Percentiles rank a stretch among this genome's conserved stretches.
phyloP scores from a whole-genome alignment of 2,113 vertebrate species.

The Euleptes europaea region DNA sequence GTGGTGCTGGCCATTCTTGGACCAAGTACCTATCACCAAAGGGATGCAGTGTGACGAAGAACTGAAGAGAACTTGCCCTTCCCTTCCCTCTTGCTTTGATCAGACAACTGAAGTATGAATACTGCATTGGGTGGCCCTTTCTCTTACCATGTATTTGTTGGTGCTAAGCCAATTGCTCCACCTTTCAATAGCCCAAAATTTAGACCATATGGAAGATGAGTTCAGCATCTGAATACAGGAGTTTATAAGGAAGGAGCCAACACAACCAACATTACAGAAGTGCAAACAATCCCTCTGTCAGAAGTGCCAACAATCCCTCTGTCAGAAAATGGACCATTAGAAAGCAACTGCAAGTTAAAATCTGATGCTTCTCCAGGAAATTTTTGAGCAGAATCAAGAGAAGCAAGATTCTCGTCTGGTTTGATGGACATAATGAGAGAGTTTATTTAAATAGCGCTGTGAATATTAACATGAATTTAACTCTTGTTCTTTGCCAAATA shows the following conservation, averaged over 20 bases:
- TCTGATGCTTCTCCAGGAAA: constrained; percentile 33
- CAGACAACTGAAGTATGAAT: background rate
- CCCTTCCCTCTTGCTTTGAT: background rate
- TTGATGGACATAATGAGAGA: constrained; percentile 14
- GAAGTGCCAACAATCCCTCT: background rate
- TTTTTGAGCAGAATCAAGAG: constrained; percentile 35
- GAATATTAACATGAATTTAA: constrained; percentile 61
- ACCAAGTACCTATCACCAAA: too few species aligned
- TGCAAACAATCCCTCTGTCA: background rate
- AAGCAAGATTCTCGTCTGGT: background rate
- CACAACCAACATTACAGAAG: background rate
- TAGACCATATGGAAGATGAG: constrained; percentile 26
- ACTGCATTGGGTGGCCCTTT: background rate
- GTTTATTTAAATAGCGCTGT: constrained; percentile 69
- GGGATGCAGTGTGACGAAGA: too few species aligned
- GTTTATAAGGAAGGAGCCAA: background rate
- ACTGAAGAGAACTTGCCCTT: too few species aligned
- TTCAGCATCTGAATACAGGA: background rate
- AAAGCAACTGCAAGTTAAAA: background rate
- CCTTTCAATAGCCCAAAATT: background rate
- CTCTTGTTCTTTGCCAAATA: constrained; percentile 56
- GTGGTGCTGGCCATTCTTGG: too few species aligned
- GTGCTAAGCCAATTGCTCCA: background rate
- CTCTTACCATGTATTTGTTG: background rate
- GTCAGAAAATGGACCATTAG: constrained; percentile 16